Percentiles rank a stretch among this genome's conserved stretches.
Evolutionary conservation across 2,797 vertebrate genomes (phyloP).

Genomic region (Diplodus puntazzo): DNA sequence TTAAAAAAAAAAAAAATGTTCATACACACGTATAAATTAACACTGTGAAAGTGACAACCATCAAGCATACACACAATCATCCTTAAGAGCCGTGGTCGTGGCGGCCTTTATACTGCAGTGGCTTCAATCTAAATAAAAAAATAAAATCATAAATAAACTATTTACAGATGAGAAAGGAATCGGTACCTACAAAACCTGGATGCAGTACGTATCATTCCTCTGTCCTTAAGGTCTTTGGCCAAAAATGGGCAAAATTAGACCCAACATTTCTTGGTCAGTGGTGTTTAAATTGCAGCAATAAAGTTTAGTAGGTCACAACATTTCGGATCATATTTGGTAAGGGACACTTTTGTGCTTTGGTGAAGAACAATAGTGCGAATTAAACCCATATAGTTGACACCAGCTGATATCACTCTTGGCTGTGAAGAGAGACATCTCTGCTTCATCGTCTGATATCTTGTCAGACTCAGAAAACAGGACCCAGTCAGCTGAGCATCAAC

Average conservation of each 20-base stretch:
- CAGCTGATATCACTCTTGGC: neutral
- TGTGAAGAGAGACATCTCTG: conserved; percentile 4
- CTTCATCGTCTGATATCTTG: conserved; percentile 3
- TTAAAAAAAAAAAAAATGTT: conserved; percentile 49
- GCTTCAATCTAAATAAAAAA: conserved; percentile 56
- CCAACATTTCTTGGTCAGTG: neutral
- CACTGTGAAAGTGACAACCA: conserved; percentile 57
- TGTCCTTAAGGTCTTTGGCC: conserved; percentile 47
- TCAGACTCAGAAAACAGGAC: conserved; percentile 16
- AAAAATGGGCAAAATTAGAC: conserved; percentile 32
- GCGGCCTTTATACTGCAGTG: conserved; percentile 53
- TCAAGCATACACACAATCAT: conserved; percentile 54
- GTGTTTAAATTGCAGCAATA: conserved; percentile 6
- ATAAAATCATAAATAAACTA: conserved; percentile 75
- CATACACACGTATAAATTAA: conserved; percentile 66
- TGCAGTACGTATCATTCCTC: conserved; percentile 20
- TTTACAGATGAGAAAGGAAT: conserved; percentile 69
- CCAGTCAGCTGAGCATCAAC: conserved; percentile 36
- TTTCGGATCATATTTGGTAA: conserved; percentile 26
- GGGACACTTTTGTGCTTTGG: conserved; percentile 38
- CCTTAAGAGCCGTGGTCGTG: conserved; percentile 19
- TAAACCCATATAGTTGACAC: conserved; percentile 13
- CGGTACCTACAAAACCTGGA: conserved; percentile 14
- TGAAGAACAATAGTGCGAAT: conserved; percentile 29
- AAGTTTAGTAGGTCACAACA: conserved; percentile 1